Base-by-base conservation (phyloP, 92 coral and sea anemone species). In the Porites lobata region DNA sequence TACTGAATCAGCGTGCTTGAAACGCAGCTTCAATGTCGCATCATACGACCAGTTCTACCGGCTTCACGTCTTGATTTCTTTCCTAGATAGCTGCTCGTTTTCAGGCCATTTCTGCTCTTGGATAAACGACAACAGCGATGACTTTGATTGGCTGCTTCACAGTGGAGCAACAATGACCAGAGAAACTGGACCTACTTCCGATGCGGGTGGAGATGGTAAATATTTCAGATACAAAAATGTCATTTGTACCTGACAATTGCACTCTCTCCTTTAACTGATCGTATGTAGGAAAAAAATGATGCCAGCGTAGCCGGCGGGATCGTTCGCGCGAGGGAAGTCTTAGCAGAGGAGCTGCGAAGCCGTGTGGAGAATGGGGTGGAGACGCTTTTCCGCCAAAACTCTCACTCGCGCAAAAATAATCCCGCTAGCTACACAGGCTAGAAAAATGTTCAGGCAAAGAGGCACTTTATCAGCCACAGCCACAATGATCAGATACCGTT, bases 121-220 rank as follows among this genome's bases (percentile, higher is more conserved):
- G 98, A 79, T 78, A 85, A 95, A 93, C 79, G 96, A 90, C 56
- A 74, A 88, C 66, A 76, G 54, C 50, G 94, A 95, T 79, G 85
- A 87, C 64, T 85, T 79, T 71, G 96, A 93, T 52, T 95, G 96
- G 96, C 64, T 71, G 7, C 73, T 92, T 12, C 77, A 85, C 74
- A 53, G 47, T 50, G 96, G 96, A 8, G 32, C 24, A n/a, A 93
- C 98, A 20, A 87, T 81, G 70, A 84, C 98, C 15, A 74, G 54
- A 4, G 82, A 50, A 14, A 86, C 98, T 20, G 98, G 98, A 22
- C 98, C 98, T 1, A 13, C 43, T 7, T 12, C 89, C 22, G 98
- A 95, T 53, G 92, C 90, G 12, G 98, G 86, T 75, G 92, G 93
- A 65, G 93, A 94, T 72, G 96, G 98, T 95, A 63, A 81, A 3